Conservation (phyloP, 2,797 vertebrate genomes). For the Brotula barbata region DNA sequence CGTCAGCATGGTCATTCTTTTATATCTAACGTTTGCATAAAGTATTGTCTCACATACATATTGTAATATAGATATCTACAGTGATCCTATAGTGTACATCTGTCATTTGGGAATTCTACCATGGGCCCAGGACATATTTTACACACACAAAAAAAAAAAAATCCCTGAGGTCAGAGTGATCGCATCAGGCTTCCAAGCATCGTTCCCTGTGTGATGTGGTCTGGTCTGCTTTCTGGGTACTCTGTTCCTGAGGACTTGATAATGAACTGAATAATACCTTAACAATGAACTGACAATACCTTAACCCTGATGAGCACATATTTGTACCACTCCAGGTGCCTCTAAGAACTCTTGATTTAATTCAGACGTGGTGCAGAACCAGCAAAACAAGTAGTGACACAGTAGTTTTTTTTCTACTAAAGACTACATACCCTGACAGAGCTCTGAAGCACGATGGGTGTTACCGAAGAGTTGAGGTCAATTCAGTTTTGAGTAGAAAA, state of each 20-base stretch:
- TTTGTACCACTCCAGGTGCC: constrained; percentile 80
- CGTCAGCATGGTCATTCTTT: constrained; percentile 39
- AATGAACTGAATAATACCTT: constrained; percentile 69
- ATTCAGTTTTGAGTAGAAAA: constrained; percentile 61
- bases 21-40: constrained; percentile 51
- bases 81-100: constrained; percentile 39
- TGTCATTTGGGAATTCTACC: constrained; percentile 53
- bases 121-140: constrained; percentile 58
- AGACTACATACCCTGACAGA: constrained; percentile 69
- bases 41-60: constrained; percentile 47
- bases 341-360: constrained; percentile 78
- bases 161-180: constrained; percentile 41
- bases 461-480: constrained; percentile 60
- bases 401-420: constrained; percentile 72
- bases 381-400: constrained; percentile 77
- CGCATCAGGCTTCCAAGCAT: constrained; percentile 47
- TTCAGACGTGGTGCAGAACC: constrained; percentile 78
- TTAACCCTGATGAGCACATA: constrained; percentile 80
- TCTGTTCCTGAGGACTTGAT: constrained; percentile 69
- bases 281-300: constrained; percentile 74
- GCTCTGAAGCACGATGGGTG: constrained; percentile 54
- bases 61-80: constrained; percentile 52
- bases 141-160: constrained; percentile 31
- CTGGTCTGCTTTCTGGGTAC: constrained; percentile 51
- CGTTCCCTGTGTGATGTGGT: constrained; percentile 55